Conservation (phyloP, 2,888 invertebrate species). For the Petrolisthes manimaculis region DNA sequence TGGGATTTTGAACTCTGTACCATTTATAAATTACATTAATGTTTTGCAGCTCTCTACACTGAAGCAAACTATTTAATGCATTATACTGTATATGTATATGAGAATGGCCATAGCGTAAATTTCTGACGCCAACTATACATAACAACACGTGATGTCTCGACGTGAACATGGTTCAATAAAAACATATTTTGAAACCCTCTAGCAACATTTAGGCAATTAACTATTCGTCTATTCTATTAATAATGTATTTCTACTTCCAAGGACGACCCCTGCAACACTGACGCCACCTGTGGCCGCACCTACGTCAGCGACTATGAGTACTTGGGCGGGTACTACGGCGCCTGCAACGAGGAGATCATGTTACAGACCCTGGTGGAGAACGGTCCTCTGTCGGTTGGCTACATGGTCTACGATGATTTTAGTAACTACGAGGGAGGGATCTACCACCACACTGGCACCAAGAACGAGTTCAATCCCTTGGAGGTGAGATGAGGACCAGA, state of each 20-base stretch:
- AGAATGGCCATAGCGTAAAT: too few relatives aligned
- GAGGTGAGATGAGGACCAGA: constrained; percentile 43
- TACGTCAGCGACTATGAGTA: constrained; percentile 71
- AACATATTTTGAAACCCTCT: too few relatives aligned
- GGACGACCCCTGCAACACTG: constrained; percentile 41
- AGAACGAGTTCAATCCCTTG: constrained; percentile 58
- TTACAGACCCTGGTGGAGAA: constrained; percentile 69
- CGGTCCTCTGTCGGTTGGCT: constrained; percentile 72
- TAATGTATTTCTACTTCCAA: background rate
- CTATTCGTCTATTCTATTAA: too few relatives aligned
- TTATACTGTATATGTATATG: too few relatives aligned
- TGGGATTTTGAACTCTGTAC: too few relatives aligned
- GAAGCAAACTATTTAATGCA: too few relatives aligned
- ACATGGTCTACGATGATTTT: constrained; percentile 69
- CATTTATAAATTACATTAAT: too few relatives aligned
- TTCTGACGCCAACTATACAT: too few relatives aligned
- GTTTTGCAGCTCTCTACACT: too few relatives aligned
- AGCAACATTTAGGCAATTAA: too few relatives aligned
- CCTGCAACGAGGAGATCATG: constrained; percentile 72
- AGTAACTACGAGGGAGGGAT: constrained; percentile 68
- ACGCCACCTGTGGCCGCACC: constrained; percentile 42
- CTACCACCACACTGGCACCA: constrained; percentile 70
- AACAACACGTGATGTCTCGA: too few relatives aligned
- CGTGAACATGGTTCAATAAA: too few relatives aligned
- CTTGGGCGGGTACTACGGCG: constrained; percentile 70